Evolutionary conservation across 2,888 invertebrate species (phyloP).

Genomic region (Ganaspis brasiliensis): DNA sequence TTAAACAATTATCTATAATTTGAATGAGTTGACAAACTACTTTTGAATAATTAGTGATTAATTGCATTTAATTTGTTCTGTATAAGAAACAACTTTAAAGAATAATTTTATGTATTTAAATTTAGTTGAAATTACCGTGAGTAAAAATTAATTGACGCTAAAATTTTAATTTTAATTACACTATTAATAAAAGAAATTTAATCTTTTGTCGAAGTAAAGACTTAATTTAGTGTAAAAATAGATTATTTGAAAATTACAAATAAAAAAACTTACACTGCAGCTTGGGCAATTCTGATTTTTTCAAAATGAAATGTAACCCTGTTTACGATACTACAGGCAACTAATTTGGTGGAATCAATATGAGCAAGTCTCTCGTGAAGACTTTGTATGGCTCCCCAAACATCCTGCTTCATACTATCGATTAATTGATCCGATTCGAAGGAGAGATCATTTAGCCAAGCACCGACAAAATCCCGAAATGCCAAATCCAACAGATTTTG

Average conservation of each 20-base stretch:
- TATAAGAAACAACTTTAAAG: no score
- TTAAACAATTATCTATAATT: no score
- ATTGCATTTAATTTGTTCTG: no score
- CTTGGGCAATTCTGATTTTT: slow-evolving; percentile 89
- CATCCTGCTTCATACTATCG: slow-evolving; percentile 88
- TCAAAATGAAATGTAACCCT: slow-evolving; percentile 93
- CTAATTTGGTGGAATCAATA: slow-evolving; percentile 91
- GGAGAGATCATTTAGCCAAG: slow-evolving; percentile 88
- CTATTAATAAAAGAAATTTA: no score
- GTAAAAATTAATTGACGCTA: no score
- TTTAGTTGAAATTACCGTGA: no score
- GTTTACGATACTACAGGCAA: slow-evolving; percentile 91
- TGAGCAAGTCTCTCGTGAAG: slow-evolving; percentile 88
- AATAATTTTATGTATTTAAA: no score
- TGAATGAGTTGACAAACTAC: no score
- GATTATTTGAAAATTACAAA: not conserved
- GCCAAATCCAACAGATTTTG: slow-evolving; percentile 91
- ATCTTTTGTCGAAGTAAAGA: no score
- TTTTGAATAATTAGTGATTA: no score
- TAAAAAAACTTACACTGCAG: slow-evolving; percentile 85
- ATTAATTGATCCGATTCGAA: slow-evolving; percentile 85
- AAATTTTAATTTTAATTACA: no score
- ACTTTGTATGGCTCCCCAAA: slow-evolving; percentile 90
- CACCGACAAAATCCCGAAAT: slow-evolving; percentile 89
- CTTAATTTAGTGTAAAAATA: no score